phyloP scores from a whole-genome alignment of 2,888 invertebrate genomes.

The Eupeodes latifasciatus region DNA sequence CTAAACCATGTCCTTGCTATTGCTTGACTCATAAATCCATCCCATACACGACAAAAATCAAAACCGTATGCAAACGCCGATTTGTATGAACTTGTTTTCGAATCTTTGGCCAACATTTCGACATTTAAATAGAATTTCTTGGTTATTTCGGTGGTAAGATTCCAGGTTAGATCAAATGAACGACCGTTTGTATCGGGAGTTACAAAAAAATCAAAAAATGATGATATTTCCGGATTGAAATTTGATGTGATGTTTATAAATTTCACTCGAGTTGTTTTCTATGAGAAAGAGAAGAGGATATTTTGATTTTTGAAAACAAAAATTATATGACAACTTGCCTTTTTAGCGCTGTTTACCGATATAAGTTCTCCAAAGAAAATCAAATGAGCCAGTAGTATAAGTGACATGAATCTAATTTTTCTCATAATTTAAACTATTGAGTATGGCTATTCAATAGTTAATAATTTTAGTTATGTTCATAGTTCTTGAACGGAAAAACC shows the following conservation, averaged over 20 bases:
- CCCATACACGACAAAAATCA: slow-evolving; percentile 7
- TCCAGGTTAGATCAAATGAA: not conserved
- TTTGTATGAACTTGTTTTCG: not conserved
- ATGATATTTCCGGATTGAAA: not conserved
- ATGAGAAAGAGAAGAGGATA: not conserved
- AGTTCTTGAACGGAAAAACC: too few species aligned
- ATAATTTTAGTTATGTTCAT: too few species aligned
- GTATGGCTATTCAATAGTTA: too few species aligned
- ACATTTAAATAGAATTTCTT: not conserved
- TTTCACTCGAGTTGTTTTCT: not conserved
- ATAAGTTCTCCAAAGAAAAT: not conserved
- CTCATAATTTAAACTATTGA: too few species aligned
- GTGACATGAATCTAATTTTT: too few species aligned
- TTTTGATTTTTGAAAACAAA: not conserved
- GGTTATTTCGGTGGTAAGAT: not conserved
- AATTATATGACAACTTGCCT: not conserved
- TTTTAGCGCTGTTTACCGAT: not conserved
- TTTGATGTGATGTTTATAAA: slow-evolving; percentile 2
- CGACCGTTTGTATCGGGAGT: not conserved
- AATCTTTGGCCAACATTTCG: not conserved
- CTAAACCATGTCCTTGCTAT: slow-evolving; percentile 76
- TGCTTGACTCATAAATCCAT: slow-evolving; percentile 16
- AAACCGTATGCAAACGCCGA: not conserved
- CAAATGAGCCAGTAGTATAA: not conserved
- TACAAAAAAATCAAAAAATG: not conserved